Conservation (phyloP, 2,797 vertebrate genomes). For the Pygocentrus nattereri region DNA sequence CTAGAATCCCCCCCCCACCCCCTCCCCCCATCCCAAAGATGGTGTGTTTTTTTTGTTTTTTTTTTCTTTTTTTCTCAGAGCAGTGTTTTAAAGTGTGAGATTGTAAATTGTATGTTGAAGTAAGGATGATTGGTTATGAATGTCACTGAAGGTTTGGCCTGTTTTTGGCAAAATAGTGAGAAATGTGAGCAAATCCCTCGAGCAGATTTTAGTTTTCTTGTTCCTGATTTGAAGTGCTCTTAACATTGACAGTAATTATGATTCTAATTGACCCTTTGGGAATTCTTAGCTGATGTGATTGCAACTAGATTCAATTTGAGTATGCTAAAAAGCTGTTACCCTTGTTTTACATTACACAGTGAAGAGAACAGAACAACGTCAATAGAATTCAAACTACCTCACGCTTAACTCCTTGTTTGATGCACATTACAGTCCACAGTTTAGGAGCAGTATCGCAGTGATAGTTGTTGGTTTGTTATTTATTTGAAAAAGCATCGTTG, state of each 20-base stretch:
- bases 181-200: slow-evolving; percentile 15
- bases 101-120: slow-evolving; percentile 15
- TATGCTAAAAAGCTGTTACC: slow-evolving; percentile 1
- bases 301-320: slow-evolving; percentile 14
- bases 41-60: neutral
- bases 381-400: slow-evolving; percentile 60
- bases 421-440: slow-evolving; percentile 36
- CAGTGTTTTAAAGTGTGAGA: slow-evolving; percentile 26
- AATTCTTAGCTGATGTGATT: slow-evolving; percentile 34
- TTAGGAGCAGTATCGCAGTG: slow-evolving; percentile 28
- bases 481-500: slow-evolving; percentile 15
- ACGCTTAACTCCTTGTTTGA: slow-evolving; percentile 27
- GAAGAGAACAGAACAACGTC: slow-evolving; percentile 48
- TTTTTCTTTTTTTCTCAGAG: neutral
- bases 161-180: slow-evolving; percentile 27
- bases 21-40: neutral
- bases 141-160: slow-evolving; percentile 25
- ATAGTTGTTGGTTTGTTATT: slow-evolving; percentile 33
- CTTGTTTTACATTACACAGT: slow-evolving; percentile 17
- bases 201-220: slow-evolving; percentile 14
- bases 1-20: neutral
- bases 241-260: slow-evolving; percentile 45
- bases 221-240: slow-evolving; percentile 56
- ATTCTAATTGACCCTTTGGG: slow-evolving; percentile 22
- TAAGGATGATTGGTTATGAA: slow-evolving; percentile 23